Evolutionary conservation across 2,113 vertebrate genomes (phyloP), one percentile per base, ranked within the genome.

Genomic region (Tinamus guttatus): DNA sequence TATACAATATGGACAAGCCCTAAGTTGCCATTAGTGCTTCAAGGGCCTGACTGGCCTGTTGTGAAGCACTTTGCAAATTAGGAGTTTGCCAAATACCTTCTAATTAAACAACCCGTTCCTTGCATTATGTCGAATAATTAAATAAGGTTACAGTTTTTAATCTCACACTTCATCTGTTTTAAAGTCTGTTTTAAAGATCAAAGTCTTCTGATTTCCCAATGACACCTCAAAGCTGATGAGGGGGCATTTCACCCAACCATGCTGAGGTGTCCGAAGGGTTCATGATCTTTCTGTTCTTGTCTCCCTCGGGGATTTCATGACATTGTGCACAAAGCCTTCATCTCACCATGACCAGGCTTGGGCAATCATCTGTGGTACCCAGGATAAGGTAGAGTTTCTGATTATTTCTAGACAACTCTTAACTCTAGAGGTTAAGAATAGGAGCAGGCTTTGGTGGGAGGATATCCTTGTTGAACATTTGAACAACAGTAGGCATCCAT

Each of bases 101-200:
- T 91, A 96, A 94, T 97, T 97, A 96, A 95, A 95, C n/a, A 87
- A 96, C 85, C 51, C 2, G 3, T 80, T 93, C 90, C 71, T 92
- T 91, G 56, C 63, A 80, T 79, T 76, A 84, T 82, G 87, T 60
- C 93, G 90, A 94, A 93, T 59, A 93, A 77, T 97, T 95, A 93
- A 94, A 75, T 43, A 70, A 58, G 81, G 87, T 93, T 92, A 79
- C 38, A 80, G 76, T 62, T 69, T 87, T 95, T 89, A 94, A 92
- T 93, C 76, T 94, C 75, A 82, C 8, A 2, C 79, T 88, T 76
- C 88, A 93, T 96, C 86, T 94, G 47, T 21, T 80, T 89, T 80
- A 82, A 94, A 95, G n/a, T 51, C 90, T 93, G 84, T n/a, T 95
- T 91, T 88, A 95, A 95, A 93, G 88, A 93, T 70, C 84, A 81